phyloP scores from a whole-genome alignment of 1,140 invertebrate genomes.

The Drosophila dunni region DNA sequence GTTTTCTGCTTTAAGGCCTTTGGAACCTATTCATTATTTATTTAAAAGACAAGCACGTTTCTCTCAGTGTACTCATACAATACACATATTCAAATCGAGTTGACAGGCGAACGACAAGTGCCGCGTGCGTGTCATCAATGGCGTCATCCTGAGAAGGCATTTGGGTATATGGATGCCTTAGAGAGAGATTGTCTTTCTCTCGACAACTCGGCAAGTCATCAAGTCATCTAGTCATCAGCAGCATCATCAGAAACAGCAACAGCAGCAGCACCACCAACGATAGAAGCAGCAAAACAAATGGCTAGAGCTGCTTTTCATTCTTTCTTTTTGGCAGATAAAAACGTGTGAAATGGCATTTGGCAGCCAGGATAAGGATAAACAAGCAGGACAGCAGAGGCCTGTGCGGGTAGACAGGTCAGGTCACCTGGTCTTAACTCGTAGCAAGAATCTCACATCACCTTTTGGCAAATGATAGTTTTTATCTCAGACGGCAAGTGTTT shows the following conservation, averaged over 20 bases:
- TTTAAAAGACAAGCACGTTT: no score
- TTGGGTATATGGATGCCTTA: neutral
- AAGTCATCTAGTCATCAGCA: constrained; percentile 76
- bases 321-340: constrained; percentile 61
- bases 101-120: constrained; percentile 66
- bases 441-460: constrained; percentile 60
- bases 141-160: constrained; percentile 54
- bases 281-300: constrained; percentile 66
- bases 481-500: constrained; percentile 67
- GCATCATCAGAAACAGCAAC: constrained; percentile 44
- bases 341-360: constrained; percentile 78
- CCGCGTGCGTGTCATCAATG: constrained; percentile 66
- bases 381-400: constrained; percentile 10
- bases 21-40: no score
- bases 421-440: constrained; percentile 33
- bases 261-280: constrained; percentile 24
- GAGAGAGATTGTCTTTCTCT: neutral
- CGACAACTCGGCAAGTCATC: constrained; percentile 68
- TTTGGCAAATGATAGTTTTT: constrained; percentile 81
- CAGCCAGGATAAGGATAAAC: constrained; percentile 47
- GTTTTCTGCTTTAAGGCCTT: no score
- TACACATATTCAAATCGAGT: constrained; percentile 68
- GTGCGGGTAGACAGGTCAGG: neutral
- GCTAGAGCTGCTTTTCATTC: constrained; percentile 42
- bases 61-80: constrained; percentile 11